Base-by-base conservation (phyloP, 2,113 vertebrate species). In the Acrocephalus kingi region DNA sequence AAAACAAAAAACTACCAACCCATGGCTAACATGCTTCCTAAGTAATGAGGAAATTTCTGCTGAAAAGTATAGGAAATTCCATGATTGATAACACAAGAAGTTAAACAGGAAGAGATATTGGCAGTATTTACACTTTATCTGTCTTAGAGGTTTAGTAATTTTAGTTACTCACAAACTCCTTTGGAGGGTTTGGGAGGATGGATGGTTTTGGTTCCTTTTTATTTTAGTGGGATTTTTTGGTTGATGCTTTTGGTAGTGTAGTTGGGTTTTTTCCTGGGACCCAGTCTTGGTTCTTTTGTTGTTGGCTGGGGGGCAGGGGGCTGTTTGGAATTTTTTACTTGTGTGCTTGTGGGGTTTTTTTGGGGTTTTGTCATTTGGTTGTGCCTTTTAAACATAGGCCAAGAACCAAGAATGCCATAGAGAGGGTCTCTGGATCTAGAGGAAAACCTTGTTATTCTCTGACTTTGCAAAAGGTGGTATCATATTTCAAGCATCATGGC, bases 121-220 rank as follows among this genome's bases (percentile, higher is more conserved):
- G 30, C 11, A 52, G 41, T 22, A 68, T 24, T 28, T 73, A 63
- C 10, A 21, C 7, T 35, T 84, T 22, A 21, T 6, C 17, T 61
- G 21, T 43, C 37, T n/a, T 31, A 30, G 1, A 61, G 31, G 8
- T 63, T 59, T 10, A 81, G 13, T 24, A 85, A 69, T 39, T 41
- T 24, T 61, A n/a, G 25, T 59, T 19, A 45, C 25, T 48, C n/a
- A 88, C 15, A 64, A 43, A 10, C 3, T 10, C 33, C 17, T 58
- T 46, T 39, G 8, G 11, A 89, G 9, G 2, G 9, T 5, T n/a
- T 27, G 8, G 27, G 3, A 68, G 2, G 15, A 10, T 22, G 6
- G 5, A 2, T 5, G 6, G 7, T 0, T 43, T 58, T 7, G 13
- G 33, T 8, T 35, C 9, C 3, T 5, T 37, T 24, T 37, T 73